These are phyloP conservation scores for Amiota communis DNA, from an alignment of 2,888 invertebrate species.

Conservation along the genomic window DNA sequence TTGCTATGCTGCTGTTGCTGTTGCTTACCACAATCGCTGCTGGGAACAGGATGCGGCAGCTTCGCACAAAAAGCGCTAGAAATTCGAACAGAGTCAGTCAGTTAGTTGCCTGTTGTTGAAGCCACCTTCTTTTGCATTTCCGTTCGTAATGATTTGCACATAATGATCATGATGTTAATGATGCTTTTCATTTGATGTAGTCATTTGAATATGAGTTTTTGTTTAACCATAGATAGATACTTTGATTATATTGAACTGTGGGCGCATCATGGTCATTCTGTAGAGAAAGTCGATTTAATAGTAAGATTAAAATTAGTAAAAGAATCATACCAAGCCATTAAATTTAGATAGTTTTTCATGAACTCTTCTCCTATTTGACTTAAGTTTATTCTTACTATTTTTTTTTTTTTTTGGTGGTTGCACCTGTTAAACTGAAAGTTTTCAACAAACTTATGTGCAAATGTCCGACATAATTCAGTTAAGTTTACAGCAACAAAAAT, in stretches of 20 bases:
- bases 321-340: too few relatives aligned
- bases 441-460: constrained; percentile 28
- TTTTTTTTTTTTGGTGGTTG: neutral
- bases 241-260: too few relatives aligned
- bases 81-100: constrained; percentile 59
- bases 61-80: constrained; percentile 36
- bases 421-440: constrained; percentile 29
- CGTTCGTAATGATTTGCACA: constrained; percentile 67
- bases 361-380: too few relatives aligned
- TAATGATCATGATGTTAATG: constrained; percentile 55
- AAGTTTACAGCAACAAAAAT: constrained; percentile 9
- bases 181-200: constrained; percentile 34
- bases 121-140: constrained; percentile 67
- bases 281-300: too few relatives aligned
- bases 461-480: constrained; percentile 34
- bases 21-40: constrained; percentile 32
- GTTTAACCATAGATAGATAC: too few relatives aligned
- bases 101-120: constrained; percentile 43
- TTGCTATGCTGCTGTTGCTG: constrained; percentile 38
- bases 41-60: constrained; percentile 56
- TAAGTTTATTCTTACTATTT: neutral
- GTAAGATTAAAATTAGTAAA: too few relatives aligned
- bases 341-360: too few relatives aligned
- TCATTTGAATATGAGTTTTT: too few relatives aligned
- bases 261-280: too few relatives aligned